Base-by-base conservation (phyloP, 2,888 invertebrate genomes). In the Cheilosia variabilis region DNA sequence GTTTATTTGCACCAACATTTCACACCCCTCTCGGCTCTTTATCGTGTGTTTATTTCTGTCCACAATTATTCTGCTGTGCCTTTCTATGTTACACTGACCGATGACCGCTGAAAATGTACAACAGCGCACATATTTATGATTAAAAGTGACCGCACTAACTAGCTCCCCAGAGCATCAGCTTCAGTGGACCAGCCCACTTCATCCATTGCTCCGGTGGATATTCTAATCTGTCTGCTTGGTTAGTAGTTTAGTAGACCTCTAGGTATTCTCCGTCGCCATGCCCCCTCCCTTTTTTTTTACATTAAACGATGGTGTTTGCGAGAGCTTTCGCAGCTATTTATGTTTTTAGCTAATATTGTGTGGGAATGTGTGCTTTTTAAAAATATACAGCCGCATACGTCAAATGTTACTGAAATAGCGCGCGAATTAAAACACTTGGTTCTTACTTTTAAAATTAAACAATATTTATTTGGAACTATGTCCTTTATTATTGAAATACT, bases 71-170 rank as follows among this genome's bases (percentile, higher is more conserved):
- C 45, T 47, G 31, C 22, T 24, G 22, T 27, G 2, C 45, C 34
- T 52, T 68, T 55, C 47, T 63, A 10, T 57, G 63, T 75, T 69
- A 75, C 73, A 84, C 57, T 84, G 83, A 84, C 78, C 83, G 83
- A 69, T 78, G 78, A 79, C 78, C 78, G 57, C 72, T 65, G 53
- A 76, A 65, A 65, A 17, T 55, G 22, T 3, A 50, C 50, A 41
- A 9, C 31, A 31, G 31, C 31, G 13, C 15, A 58, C 58, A 82
- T 22, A 68, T 73, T 78, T 73, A 68, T 68, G 68, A 72, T 68
- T 83, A 72, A 27, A 77, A 66, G 68, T 47, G 60, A 19, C 43
- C 52, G 55, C 50, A 45, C 71, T 52, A 37, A 58, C 43, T 41
- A 37, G 34, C 24, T 60, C 60, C 43, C 13, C 37, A 43, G 13